Conservation (phyloP, 1,140 invertebrate species). For the Calliopsis andreniformis region DNA sequence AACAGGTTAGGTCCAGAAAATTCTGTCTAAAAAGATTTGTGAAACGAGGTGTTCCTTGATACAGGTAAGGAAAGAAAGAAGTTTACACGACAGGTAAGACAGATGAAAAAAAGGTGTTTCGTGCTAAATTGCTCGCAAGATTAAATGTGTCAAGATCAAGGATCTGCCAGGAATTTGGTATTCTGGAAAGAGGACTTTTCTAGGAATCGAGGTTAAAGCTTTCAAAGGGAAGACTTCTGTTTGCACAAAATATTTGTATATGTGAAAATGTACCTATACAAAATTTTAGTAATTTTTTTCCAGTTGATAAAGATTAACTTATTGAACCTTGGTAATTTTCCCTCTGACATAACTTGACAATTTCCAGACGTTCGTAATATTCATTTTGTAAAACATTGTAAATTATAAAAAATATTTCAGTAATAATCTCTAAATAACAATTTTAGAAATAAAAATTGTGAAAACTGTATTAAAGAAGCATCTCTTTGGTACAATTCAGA, state of each 20-base stretch:
- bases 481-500: not conserved
- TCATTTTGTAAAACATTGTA: no score
- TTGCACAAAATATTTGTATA: not conserved
- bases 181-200: not conserved
- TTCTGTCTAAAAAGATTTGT: not conserved
- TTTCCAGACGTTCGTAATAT: no score
- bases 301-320: not conserved
- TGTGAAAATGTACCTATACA: no score
- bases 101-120: slow-evolving; percentile 22
- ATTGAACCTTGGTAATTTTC: no score
- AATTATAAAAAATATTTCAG: no score
- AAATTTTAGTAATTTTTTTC: not conserved
- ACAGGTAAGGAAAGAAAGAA: slow-evolving; percentile 7
- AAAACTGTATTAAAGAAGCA: not conserved
- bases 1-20: not conserved
- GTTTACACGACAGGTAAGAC: not conserved
- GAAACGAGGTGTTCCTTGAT: not conserved
- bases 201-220: not conserved
- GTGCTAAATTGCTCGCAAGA: slow-evolving; percentile 30
- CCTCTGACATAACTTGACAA: no score
- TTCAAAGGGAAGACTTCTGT: not conserved
- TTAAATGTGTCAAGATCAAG: slow-evolving; percentile 17
- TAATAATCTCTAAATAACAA: no score
- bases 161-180: slow-evolving; percentile 7
- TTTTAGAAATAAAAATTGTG: no score